Evolutionary conservation across 2,888 invertebrate genomes (phyloP).

Genomic region (Noctuana brunneofusca): DNA sequence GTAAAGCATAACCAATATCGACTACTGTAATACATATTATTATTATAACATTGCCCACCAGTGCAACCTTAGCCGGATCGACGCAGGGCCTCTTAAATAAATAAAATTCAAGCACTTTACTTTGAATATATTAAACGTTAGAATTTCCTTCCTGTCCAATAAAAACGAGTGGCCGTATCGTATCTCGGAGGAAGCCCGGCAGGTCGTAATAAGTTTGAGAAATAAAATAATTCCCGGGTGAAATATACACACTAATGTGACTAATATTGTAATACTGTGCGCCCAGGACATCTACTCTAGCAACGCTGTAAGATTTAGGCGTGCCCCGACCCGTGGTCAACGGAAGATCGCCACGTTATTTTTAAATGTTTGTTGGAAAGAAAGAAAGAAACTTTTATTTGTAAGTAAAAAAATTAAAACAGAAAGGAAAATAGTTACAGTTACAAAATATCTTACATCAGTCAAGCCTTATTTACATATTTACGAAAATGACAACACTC

Average conservation of each 20-base stretch:
- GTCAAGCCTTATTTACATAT: too few relatives aligned
- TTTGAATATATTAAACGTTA: slow-evolving; percentile 75
- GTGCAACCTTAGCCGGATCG: slow-evolving; percentile 31
- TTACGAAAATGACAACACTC: too few relatives aligned
- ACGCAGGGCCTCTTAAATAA: slow-evolving; percentile 45
- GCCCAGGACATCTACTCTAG: slow-evolving; percentile 77
- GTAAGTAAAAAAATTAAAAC: too few relatives aligned
- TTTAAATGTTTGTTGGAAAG: too few relatives aligned
- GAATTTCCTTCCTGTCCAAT: slow-evolving; percentile 82
- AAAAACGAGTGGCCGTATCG: slow-evolving; percentile 72
- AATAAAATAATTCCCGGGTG: slow-evolving; percentile 79
- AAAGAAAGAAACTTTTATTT: too few relatives aligned
- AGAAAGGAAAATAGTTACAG: too few relatives aligned
- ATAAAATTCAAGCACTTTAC: slow-evolving; percentile 64
- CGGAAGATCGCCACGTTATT: slow-evolving; percentile 44
- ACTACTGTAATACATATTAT: slow-evolving; percentile 32
- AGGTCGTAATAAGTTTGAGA: slow-evolving; percentile 77
- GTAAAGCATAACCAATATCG: slow-evolving; percentile 28
- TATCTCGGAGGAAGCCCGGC: slow-evolving; percentile 72
- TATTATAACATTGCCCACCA: slow-evolving; percentile 24
- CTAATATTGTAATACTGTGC: slow-evolving; percentile 81
- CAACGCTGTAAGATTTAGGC: slow-evolving; percentile 77
- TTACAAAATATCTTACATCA: too few relatives aligned
- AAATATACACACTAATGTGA: slow-evolving; percentile 81
- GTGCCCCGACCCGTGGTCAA: slow-evolving; percentile 54